A percentile compares a stretch with the other conserved stretches of the same genome.
These are phyloP conservation scores for Elysia crispata DNA, from an alignment of 2,888 invertebrate species.

Conservation along the genomic window DNA sequence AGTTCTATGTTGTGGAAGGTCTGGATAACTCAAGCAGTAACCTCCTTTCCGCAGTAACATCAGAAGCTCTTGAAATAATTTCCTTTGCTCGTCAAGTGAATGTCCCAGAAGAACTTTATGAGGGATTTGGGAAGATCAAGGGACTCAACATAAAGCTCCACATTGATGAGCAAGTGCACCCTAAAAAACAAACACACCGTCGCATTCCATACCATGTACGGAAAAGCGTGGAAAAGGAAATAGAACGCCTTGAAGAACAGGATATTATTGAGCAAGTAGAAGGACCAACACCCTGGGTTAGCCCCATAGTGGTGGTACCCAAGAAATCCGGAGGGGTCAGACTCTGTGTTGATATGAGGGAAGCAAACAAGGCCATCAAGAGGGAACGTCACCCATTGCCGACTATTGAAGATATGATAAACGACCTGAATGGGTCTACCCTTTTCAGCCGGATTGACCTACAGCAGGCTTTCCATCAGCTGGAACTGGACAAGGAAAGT, in stretches of 20 bases:
- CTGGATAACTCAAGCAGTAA: too few relatives aligned
- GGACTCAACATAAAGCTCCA: constrained; percentile 48
- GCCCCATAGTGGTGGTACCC: constrained; percentile 53
- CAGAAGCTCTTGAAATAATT: too few relatives aligned
- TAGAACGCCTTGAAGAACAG: constrained; percentile 51
- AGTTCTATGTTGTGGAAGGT: too few relatives aligned
- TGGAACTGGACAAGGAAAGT: constrained; percentile 59
- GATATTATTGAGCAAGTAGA: constrained; percentile 57
- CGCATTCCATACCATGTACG: constrained; percentile 49
- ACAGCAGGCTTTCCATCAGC: constrained; percentile 57
- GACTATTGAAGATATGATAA: constrained; percentile 54
- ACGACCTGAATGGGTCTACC: constrained; percentile 56
- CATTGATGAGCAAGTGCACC: constrained; percentile 52
- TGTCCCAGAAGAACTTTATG: too few relatives aligned
- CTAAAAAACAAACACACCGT: constrained; percentile 47
- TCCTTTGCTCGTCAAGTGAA: too few relatives aligned
- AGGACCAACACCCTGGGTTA: constrained; percentile 57
- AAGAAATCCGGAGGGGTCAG: constrained; percentile 50
- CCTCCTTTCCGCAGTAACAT: too few relatives aligned
- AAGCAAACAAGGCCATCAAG: constrained; percentile 56
- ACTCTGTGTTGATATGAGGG: constrained; percentile 56
- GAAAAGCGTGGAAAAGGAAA: constrained; percentile 51
- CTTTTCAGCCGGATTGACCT: constrained; percentile 60
- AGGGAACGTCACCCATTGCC: constrained; percentile 53
- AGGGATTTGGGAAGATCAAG: constrained; percentile 10